phyloP scores from a whole-genome alignment of 2,888 invertebrate genomes.

The Deilephila porcellus region DNA sequence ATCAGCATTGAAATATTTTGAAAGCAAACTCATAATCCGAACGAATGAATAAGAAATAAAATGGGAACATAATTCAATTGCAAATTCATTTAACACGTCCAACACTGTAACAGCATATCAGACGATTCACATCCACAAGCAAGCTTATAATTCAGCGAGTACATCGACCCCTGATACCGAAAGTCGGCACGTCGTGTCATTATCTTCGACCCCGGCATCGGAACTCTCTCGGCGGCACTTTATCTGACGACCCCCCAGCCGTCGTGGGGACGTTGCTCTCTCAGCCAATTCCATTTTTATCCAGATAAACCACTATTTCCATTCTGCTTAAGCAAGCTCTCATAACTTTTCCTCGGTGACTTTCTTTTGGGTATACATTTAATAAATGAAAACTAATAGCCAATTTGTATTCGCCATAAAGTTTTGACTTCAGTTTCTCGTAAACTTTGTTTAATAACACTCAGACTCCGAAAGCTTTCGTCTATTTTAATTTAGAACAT shows the following conservation, averaged over 20 bases:
- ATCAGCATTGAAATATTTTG: background rate
- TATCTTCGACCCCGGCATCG: slow-evolving; percentile 35
- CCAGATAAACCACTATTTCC: background rate
- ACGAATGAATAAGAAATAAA: background rate
- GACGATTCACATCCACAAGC: background rate
- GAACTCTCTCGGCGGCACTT: slow-evolving; percentile 39
- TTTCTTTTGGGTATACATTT: slow-evolving; percentile 4
- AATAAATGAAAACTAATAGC: background rate
- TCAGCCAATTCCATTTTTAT: background rate
- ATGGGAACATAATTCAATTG: background rate
- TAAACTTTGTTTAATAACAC: background rate
- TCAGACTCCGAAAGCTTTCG: background rate
- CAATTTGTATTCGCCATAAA: background rate
- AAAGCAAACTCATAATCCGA: background rate
- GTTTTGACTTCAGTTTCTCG: background rate
- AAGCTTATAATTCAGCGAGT: background rate
- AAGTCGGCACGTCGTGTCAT: slow-evolving; percentile 23
- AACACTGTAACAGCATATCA: background rate
- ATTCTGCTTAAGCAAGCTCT: slow-evolving; percentile 6
- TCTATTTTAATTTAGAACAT: background rate
- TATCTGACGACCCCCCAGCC: slow-evolving; percentile 36
- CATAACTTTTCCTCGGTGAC: background rate
- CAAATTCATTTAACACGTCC: background rate
- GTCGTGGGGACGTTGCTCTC: slow-evolving; percentile 42
- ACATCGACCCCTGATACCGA: background rate